These are phyloP conservation scores for Myrmophylax atrothorax DNA, from an alignment of 2,113 vertebrate species.

Conservation along the genomic window DNA sequence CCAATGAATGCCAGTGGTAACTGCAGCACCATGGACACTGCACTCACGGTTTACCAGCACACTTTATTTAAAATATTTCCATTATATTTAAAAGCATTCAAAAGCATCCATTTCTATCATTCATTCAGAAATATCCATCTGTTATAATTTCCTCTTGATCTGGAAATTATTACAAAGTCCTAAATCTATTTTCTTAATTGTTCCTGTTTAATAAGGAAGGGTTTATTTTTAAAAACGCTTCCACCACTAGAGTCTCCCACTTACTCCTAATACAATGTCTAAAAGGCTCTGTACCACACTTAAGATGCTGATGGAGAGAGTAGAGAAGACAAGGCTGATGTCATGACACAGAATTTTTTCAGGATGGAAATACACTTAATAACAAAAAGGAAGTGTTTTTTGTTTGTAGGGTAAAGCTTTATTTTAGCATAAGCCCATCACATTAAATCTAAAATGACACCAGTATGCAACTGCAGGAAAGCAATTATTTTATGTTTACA, in stretches of 20 bases:
- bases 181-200: neutral
- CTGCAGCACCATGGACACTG: conserved; percentile 10
- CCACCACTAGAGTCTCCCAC: neutral
- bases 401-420: neutral
- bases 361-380: neutral
- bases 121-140: neutral
- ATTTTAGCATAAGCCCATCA: neutral
- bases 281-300: neutral
- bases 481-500: neutral
- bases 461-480: neutral
- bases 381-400: neutral
- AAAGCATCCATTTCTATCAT: neutral
- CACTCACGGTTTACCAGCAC: neutral
- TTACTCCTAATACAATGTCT: neutral
- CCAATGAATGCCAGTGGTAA: neutral
- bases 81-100: neutral
- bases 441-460: neutral
- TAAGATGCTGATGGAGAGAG: fast-evolving
- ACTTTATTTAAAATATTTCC: neutral
- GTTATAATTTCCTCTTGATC: neutral
- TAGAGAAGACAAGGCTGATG: neutral
- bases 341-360: neutral
- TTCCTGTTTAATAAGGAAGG: neutral
- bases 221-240: neutral
- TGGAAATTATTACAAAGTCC: neutral